Evolutionary conservation across 1,140 invertebrate species (phyloP).

Genomic region (Diachasmimorpha longicaudata): DNA sequence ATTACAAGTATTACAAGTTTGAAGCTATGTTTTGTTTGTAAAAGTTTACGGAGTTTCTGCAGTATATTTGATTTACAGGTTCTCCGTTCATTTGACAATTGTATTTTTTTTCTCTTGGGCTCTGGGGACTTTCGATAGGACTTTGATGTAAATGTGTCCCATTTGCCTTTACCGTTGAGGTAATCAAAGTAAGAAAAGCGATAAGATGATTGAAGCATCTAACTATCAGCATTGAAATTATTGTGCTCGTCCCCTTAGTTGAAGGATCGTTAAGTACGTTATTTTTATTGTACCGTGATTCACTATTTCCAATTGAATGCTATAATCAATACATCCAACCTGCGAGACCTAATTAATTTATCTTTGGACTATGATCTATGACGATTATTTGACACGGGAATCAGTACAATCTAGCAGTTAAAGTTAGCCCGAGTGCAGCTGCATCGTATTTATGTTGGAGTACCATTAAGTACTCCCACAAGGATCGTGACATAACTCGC

Average conservation of each 20-base stretch:
- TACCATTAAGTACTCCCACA: constrained; percentile 19
- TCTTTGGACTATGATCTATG: neutral
- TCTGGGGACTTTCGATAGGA: neutral
- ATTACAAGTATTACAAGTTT: neutral
- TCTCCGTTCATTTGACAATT: neutral
- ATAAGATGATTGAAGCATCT: neutral
- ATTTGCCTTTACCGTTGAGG: neutral
- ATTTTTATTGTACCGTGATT: too few relatives aligned
- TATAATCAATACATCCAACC: too few relatives aligned
- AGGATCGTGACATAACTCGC: constrained; percentile 24
- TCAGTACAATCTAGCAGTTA: neutral
- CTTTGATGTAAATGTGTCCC: neutral
- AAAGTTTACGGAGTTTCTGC: neutral
- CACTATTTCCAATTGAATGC: too few relatives aligned
- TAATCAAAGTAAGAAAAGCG: neutral
- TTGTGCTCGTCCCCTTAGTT: neutral
- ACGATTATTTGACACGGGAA: neutral
- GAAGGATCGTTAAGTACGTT: neutral
- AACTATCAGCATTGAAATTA: neutral
- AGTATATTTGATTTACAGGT: neutral
- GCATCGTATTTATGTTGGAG: neutral
- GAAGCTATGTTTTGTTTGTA: neutral
- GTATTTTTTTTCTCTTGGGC: neutral
- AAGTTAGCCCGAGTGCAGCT: neutral
- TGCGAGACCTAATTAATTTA: neutral